Evolutionary conservation across 2,797 vertebrate genomes (phyloP).

Genomic region (Clarias laeviceps): DNA sequence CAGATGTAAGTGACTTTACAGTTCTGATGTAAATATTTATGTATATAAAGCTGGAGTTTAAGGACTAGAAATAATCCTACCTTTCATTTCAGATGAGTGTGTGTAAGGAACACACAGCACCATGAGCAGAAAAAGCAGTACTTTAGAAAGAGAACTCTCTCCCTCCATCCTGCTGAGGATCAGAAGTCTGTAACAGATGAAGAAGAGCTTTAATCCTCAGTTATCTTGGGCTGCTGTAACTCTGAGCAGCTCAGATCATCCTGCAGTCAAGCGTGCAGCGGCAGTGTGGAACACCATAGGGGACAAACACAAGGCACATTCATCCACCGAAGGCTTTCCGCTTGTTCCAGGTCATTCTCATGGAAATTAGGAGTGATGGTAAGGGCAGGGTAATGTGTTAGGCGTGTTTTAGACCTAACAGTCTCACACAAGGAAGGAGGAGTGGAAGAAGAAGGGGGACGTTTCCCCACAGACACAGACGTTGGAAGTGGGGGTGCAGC

Average conservation of each 20-base stretch:
- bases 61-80: conserved; percentile 10
- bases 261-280: neutral
- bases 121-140: conserved; percentile 38
- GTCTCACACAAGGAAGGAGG: neutral
- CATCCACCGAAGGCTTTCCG: neutral
- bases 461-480: no score
- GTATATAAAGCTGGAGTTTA: neutral
- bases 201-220: neutral
- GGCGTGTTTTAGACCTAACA: neutral
- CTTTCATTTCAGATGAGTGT: conserved; percentile 52
- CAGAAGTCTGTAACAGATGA: neutral
- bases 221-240: neutral
- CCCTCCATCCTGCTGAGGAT: conserved; percentile 35
- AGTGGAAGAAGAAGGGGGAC: no score
- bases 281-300: conserved; percentile 9
- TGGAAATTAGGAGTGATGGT: neutral
- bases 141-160: neutral
- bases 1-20: neutral
- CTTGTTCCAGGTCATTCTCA: neutral
- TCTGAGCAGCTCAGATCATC: neutral
- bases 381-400: neutral
- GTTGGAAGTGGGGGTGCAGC: no score
- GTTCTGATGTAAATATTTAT: neutral
- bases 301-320: neutral
- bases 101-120: conserved; percentile 12